phyloP scores from a whole-genome alignment of 2,113 vertebrate genomes.

The Lycaon pictus region DNA sequence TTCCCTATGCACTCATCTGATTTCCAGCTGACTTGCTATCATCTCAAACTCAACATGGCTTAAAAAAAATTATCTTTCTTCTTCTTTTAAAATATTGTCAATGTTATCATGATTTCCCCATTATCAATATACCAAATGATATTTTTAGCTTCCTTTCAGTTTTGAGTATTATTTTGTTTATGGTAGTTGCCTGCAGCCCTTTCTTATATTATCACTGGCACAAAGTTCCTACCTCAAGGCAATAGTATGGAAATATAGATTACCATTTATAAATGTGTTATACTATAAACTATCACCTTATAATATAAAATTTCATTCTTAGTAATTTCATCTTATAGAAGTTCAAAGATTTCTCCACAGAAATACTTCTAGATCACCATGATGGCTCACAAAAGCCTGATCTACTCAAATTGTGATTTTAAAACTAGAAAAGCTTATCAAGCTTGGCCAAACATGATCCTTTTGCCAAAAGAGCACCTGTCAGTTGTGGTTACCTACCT shows the following conservation, averaged over 20 bases:
- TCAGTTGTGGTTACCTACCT: neutral
- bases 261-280: neutral
- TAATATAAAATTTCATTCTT: neutral
- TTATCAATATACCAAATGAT: neutral
- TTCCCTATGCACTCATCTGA: neutral
- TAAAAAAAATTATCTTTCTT: neutral
- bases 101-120: neutral
- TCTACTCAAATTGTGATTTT: neutral
- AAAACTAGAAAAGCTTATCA: neutral
- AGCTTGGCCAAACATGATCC: neutral
- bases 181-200: neutral
- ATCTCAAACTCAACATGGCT: constrained; percentile 2
- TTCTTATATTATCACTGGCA: neutral
- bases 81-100: constrained; percentile 35
- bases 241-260: neutral
- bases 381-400: constrained; percentile 2
- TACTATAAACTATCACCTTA: neutral
- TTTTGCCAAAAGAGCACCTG: neutral
- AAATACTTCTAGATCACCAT: constrained; percentile 16
- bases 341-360: neutral
- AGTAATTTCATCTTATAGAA: neutral
- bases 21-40: neutral
- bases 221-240: neutral
- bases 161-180: constrained; percentile 27
- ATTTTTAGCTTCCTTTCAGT: neutral